Conservation (phyloP, 2,113 vertebrate genomes). For the Lichenostomus cassidix region DNA sequence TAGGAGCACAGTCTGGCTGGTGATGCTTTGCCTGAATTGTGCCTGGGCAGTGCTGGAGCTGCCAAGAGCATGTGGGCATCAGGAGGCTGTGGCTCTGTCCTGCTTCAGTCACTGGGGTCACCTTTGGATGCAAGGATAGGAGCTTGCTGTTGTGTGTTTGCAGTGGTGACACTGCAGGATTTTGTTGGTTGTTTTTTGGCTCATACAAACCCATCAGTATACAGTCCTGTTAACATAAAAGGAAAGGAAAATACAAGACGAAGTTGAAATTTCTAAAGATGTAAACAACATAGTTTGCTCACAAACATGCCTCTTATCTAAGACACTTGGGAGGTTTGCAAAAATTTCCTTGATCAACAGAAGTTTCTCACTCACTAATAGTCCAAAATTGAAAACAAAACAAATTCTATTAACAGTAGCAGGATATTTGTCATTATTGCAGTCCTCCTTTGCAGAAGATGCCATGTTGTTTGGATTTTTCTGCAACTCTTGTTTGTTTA, state of each 20-base stretch:
- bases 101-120: accelerated
- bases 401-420: neutral
- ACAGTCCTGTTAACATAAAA: neutral
- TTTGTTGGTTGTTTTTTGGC: neutral
- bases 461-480: neutral
- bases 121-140: no score
- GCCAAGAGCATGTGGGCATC: accelerated
- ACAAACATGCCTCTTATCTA: accelerated
- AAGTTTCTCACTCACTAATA: neutral
- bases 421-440: neutral
- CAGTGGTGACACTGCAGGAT: neutral
- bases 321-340: neutral
- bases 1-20: neutral
- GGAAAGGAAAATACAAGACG: neutral
- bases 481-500: neutral
- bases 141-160: neutral
- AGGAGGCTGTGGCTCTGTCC: neutral
- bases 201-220: neutral
- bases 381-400: neutral
- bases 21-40: neutral
- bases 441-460: neutral
- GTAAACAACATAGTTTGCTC: neutral
- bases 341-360: neutral
- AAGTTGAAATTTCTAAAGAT: neutral
- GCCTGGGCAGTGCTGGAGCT: neutral